Evolutionary conservation across 2,888 invertebrate genomes (phyloP).

Genomic region (Subacronicta megacephala): DNA sequence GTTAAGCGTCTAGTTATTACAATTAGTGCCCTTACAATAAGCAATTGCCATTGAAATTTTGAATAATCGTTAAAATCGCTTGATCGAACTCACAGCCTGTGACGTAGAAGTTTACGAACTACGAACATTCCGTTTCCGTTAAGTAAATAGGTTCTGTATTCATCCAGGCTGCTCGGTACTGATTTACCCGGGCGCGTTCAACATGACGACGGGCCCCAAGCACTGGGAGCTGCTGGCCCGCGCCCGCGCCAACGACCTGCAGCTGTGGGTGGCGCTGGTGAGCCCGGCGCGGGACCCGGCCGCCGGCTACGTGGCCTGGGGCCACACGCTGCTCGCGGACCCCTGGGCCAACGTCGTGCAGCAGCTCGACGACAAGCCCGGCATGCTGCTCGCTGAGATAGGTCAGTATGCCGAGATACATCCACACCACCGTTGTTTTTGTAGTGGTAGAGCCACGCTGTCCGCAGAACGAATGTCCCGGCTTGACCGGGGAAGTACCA

Average conservation of each 20-base stretch:
- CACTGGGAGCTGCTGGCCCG: slow-evolving; percentile 97
- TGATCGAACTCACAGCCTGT: too few species aligned
- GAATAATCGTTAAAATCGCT: too few species aligned
- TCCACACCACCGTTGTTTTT: background rate
- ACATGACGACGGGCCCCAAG: slow-evolving; percentile 98
- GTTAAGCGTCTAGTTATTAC: too few species aligned
- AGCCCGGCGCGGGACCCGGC: slow-evolving; percentile 94
- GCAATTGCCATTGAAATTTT: too few species aligned
- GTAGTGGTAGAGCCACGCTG: too few species aligned
- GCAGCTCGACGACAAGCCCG: slow-evolving; percentile 92
- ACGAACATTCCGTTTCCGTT: too few species aligned
- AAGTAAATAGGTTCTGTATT: too few species aligned
- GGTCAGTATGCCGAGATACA: slow-evolving; percentile 85
- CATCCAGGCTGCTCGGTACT: slow-evolving; percentile 94
- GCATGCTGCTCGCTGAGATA: slow-evolving; percentile 93
- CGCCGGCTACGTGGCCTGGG: slow-evolving; percentile 96
- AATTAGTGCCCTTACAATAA: too few species aligned
- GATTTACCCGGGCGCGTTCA: slow-evolving; percentile 98
- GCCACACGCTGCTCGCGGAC: slow-evolving; percentile 95
- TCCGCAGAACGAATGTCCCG: too few species aligned
- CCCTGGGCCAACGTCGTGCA: slow-evolving; percentile 95
- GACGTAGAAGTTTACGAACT: too few species aligned
- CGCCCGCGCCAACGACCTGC: slow-evolving; percentile 96
- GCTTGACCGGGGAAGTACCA: too few species aligned
- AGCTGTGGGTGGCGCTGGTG: slow-evolving; percentile 95